Conservation (phyloP, 2,113 vertebrate genomes). For the Ammodytes marinus region DNA sequence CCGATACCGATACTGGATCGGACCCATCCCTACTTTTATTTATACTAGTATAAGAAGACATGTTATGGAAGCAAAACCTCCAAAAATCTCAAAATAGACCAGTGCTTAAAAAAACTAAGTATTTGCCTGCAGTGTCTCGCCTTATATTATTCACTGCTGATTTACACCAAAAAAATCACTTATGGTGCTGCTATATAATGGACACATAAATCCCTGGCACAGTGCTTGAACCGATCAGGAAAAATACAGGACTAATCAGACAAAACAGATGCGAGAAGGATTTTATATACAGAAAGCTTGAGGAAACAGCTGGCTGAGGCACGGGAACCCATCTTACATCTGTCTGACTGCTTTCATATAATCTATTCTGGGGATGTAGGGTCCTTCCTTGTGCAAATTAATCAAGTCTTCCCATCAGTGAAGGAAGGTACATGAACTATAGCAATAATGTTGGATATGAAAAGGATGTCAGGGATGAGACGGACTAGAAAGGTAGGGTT, state of each 20-base stretch:
- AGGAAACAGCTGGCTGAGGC: constrained; percentile 19
- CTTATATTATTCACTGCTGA: constrained; percentile 6
- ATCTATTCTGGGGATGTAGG: constrained; percentile 29
- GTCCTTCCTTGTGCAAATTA: constrained; percentile 5
- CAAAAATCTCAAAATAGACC: too few relatives aligned
- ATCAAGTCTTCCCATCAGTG: constrained; percentile 13
- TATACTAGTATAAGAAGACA: too few relatives aligned
- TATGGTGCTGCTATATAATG: not conserved
- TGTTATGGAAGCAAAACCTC: too few relatives aligned
- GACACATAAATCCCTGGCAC: not conserved
- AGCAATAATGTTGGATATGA: not conserved
- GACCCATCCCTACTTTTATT: too few relatives aligned
- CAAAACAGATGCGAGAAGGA: not conserved
- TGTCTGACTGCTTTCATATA: constrained; percentile 53
- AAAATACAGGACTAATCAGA: constrained; percentile 20
- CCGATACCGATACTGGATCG: too few relatives aligned
- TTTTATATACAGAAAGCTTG: not conserved
- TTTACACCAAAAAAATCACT: constrained; percentile 1
- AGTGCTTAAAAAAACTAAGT: too few relatives aligned
- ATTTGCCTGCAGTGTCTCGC: too few relatives aligned
- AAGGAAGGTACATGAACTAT: constrained; percentile 20
- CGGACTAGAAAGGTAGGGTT: too few relatives aligned
- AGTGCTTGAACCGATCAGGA: constrained; percentile 6
- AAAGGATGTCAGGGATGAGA: constrained; percentile 10
- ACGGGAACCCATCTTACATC: constrained; percentile 11